Conservation (phyloP, 1,140 invertebrate genomes). For the Cydia strobilella region DNA sequence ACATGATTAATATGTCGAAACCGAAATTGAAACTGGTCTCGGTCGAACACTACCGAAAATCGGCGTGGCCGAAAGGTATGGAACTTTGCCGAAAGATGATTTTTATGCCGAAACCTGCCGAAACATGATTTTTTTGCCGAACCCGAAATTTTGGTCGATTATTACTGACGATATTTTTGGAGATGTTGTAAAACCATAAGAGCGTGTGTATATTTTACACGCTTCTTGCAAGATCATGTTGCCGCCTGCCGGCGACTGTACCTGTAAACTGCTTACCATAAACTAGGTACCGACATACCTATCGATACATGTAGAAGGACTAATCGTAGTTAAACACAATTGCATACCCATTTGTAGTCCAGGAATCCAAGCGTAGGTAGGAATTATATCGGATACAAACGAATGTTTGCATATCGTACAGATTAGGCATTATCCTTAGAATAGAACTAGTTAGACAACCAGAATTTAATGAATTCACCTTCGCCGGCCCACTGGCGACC, state of each 20-base stretch:
- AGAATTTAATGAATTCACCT: constrained; percentile 26
- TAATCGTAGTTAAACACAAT: constrained; percentile 1
- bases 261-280: not conserved
- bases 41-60: too few relatives aligned
- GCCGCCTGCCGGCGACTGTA: not conserved
- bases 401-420: constrained; percentile 20
- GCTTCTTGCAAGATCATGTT: not conserved
- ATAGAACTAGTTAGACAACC: constrained; percentile 20
- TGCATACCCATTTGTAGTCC: constrained; percentile 17
- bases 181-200: too few relatives aligned
- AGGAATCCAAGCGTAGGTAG: constrained; percentile 21
- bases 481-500: constrained; percentile 28
- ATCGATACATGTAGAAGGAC: not conserved
- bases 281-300: not conserved
- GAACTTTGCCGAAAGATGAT: too few relatives aligned
- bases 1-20: too few relatives aligned
- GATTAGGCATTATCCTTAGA: constrained; percentile 19
- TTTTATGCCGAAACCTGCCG: too few relatives aligned
- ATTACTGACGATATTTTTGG: too few relatives aligned
- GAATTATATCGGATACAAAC: not conserved
- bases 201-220: too few relatives aligned
- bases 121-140: too few relatives aligned
- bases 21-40: too few relatives aligned
- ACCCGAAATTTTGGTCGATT: too few relatives aligned
- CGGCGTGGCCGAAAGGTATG: too few relatives aligned